These are phyloP conservation scores for Sinosuthora webbiana DNA, from an alignment of 2,113 vertebrate genomes.

Conservation along the genomic window DNA sequence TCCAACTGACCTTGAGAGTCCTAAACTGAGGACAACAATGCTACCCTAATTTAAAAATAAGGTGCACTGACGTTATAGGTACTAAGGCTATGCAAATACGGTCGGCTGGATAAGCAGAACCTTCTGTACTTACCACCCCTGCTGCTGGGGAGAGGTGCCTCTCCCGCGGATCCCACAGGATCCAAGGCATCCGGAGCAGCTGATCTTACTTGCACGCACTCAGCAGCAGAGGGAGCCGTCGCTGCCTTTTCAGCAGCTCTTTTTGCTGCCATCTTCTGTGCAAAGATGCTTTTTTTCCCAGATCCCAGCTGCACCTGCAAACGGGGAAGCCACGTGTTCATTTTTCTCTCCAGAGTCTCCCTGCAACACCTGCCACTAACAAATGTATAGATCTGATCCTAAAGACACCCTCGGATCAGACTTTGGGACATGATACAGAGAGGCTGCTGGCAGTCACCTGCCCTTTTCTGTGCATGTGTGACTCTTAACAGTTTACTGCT, in stretches of 20 bases:
- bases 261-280: conserved; percentile 88
- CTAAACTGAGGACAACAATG: not conserved
- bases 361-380: not conserved
- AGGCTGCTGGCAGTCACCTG: not conserved
- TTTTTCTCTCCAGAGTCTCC: not conserved
- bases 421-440: not conserved
- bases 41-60: not conserved
- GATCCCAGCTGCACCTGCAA: conserved; percentile 60
- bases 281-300: conserved; percentile 91
- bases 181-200: not conserved
- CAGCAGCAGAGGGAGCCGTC: not conserved
- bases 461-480: not conserved
- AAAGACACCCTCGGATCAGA: not conserved
- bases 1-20: not conserved
- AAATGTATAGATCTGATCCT: not conserved
- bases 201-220: not conserved
- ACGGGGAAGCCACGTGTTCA: not conserved
- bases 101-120: not conserved
- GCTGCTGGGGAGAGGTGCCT: not conserved
- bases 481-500: not conserved
- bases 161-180: not conserved
- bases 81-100: not conserved
- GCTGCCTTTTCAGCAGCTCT: conserved; percentile 68
- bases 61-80: not conserved
- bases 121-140: not conserved